Percentiles rank a stretch among this genome's conserved stretches.
phyloP scores from a whole-genome alignment of 2,888 invertebrate genomes.

The Thymelicus acteon region DNA sequence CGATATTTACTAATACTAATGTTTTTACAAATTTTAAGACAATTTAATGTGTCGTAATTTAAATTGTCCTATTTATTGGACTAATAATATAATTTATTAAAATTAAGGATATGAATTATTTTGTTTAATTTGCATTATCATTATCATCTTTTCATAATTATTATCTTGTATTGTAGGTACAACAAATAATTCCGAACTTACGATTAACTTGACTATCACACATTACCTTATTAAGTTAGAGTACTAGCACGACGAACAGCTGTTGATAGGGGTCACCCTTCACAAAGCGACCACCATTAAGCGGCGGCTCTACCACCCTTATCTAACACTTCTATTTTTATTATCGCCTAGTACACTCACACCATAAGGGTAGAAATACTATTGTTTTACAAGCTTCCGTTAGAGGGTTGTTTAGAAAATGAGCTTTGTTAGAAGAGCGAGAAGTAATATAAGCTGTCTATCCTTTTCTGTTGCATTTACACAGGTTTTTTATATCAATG shows the following conservation, averaged over 20 bases:
- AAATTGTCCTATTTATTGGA: no score
- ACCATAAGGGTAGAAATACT: conserved; percentile 66
- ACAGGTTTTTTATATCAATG: neutral
- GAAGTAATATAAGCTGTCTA: neutral
- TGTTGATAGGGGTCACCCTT: conserved; percentile 1
- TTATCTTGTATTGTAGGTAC: no score
- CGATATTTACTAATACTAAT: no score
- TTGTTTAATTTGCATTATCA: no score
- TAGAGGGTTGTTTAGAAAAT: conserved; percentile 35
- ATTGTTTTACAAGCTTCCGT: conserved; percentile 53
- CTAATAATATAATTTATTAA: no score
- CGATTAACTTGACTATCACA: no score
- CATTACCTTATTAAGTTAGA: no score
- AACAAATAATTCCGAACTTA: no score
- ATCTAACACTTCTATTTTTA: conserved; percentile 55
- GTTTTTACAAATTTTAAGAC: no score
- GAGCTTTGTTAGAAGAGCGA: neutral
- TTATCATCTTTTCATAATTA: no score
- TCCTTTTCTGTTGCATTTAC: conserved; percentile 2
- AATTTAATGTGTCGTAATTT: no score
- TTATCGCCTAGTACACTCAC: conserved; percentile 67
- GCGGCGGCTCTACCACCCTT: conserved; percentile 43
- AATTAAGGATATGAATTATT: no score
- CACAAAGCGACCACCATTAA: conserved; percentile 21
- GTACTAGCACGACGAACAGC: neutral